phyloP scores from a whole-genome alignment of 2,888 invertebrate species.

The Chorisops tibialis region DNA sequence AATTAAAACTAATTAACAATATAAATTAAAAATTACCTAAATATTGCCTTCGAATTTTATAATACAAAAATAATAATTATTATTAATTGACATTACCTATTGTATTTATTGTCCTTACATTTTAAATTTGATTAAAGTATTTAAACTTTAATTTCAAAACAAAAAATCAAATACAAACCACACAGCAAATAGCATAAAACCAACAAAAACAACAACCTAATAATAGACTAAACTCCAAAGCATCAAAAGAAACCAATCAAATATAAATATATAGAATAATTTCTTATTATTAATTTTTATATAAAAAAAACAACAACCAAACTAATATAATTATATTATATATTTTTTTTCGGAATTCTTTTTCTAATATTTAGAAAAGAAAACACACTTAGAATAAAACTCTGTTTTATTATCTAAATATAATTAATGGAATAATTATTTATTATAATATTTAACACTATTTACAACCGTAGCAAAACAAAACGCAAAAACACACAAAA shows the following conservation, averaged over 20 bases:
- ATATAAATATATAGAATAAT: no score
- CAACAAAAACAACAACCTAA: not conserved
- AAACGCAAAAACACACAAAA: not conserved
- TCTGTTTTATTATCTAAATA: constrained; percentile 1
- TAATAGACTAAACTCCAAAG: not conserved
- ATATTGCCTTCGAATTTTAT: constrained; percentile 30
- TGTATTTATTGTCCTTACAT: not conserved
- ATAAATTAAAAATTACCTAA: constrained; percentile 24
- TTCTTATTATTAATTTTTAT: no score
- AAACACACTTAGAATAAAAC: not conserved
- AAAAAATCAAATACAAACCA: not conserved
- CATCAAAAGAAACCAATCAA: not conserved
- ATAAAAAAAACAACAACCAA: no score
- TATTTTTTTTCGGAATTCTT: no score
- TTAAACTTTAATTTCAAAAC: not conserved
- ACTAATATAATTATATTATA: no score
- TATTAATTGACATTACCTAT: constrained; percentile 10
- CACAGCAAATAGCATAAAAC: not conserved
- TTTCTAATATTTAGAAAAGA: not conserved
- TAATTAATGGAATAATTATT: not conserved
- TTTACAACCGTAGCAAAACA: constrained; percentile 1
- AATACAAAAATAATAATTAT: constrained; percentile 17
- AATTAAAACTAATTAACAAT: not conserved
- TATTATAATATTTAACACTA: not conserved
- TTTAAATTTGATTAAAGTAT: not conserved